Evolutionary conservation across 2,797 vertebrate genomes (phyloP), one percentile per base, ranked within the genome.

Genomic region (Buphagus erythrorhynchus): DNA sequence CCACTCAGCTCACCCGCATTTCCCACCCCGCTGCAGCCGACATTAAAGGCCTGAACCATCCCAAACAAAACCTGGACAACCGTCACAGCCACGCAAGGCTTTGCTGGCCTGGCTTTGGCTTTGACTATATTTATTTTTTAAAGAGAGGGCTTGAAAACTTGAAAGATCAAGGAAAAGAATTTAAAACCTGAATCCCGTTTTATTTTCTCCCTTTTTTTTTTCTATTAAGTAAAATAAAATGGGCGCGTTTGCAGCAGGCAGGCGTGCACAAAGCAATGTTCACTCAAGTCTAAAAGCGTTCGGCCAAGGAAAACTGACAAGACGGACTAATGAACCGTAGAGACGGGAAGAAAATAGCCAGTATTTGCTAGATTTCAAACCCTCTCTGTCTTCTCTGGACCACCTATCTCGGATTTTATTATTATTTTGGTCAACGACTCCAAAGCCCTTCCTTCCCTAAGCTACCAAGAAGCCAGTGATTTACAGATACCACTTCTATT

Each of bases 261-360:
- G 94, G 87, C 96, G 94, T 96, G 95, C 98, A 98, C 98, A 98
- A 99, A 99, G 98, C 98, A 98, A 98, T 99, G 99, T 98, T 98
- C 99, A 99, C 98, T 98, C 98, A 99, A 98, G 98, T 99, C 98
- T 99, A 98, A 99, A 98, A 98, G 98, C 97, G 97, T 86, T 97
- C 96, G 98, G 98, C 98, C 98, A 98, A 98, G 98, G 98, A 98
- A 99, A 99, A 99, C 99, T 98, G 99, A 99, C 99, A 99, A 99
- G 99, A 98, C 98, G 97, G 97, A 97, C 98, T 99, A 99, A 99
- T 99, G 99, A 99, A 99, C 98, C 99, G 98, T 99, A 98, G 96
- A 99, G 98, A 98, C 96, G 97, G 98, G 97, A 97, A 98, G 98
- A 98, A 98, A 98, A 98, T 96, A 97, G 98, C 92, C 98, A 97